Percentiles rank a stretch among this genome's conserved stretches.
Evolutionary conservation across 92 coral and sea anemone species (phyloP).

Genomic region (Heteractis magnifica): DNA sequence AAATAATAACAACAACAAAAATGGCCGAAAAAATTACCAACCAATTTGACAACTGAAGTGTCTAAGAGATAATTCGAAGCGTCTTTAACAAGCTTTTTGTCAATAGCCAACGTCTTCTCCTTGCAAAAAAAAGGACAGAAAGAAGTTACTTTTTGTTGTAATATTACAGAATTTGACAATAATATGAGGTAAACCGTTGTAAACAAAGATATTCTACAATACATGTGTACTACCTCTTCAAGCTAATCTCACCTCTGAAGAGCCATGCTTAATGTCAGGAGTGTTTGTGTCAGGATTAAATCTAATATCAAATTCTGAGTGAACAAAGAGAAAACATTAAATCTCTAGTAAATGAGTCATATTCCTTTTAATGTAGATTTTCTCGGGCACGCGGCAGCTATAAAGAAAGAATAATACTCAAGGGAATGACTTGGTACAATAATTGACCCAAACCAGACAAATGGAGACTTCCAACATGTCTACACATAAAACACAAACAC

Average conservation of each 20-base stretch:
- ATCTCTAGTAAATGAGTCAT: neutral
- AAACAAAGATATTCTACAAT: too few relatives aligned
- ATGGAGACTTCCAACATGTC: neutral
- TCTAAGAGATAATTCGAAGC: slow-evolving; percentile 78
- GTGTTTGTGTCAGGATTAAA: slow-evolving; percentile 91
- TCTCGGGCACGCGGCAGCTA: too few relatives aligned
- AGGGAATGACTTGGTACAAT: too few relatives aligned
- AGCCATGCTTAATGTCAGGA: slow-evolving; percentile 78
- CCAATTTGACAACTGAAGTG: slow-evolving; percentile 82
- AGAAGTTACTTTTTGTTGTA: neutral
- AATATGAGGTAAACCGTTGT: too few relatives aligned
- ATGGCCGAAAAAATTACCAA: slow-evolving; percentile 16
- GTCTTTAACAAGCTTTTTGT: slow-evolving; percentile 81
- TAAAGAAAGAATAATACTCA: too few relatives aligned
- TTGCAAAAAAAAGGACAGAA: neutral
- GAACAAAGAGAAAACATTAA: neutral
- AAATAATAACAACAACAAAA: neutral
- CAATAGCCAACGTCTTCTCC: slow-evolving; percentile 63
- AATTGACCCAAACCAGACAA: too few relatives aligned
- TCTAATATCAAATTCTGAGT: slow-evolving; percentile 87
- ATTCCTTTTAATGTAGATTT: too few relatives aligned
- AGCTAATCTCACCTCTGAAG: slow-evolving; percentile 68
- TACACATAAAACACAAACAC: neutral
- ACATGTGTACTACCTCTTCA: neutral
- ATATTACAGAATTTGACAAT: too few relatives aligned